Conservation (phyloP, 2,797 vertebrate genomes). For the Huso huso region DNA sequence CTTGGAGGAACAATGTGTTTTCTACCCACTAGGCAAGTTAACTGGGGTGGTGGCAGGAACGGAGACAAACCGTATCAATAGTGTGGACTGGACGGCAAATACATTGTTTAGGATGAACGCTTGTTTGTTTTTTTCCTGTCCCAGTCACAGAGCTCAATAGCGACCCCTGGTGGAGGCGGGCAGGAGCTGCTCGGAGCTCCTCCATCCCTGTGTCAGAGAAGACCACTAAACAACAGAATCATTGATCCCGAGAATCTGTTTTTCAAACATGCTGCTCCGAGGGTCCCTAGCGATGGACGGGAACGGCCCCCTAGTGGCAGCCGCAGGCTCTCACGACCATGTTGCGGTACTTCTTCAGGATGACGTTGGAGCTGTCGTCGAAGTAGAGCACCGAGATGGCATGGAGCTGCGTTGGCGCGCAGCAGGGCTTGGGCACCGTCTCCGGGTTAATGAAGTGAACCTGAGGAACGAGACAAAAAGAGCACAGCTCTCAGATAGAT, state of each 20-base stretch:
- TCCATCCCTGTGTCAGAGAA: constrained; percentile 7
- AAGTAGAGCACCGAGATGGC: constrained; percentile 97
- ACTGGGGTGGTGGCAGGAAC: too few species aligned
- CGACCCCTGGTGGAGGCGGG: too few species aligned
- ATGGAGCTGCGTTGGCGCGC: constrained; percentile 92
- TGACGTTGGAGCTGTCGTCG: constrained; percentile 97
- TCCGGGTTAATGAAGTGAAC: constrained; percentile 98
- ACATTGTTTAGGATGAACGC: too few species aligned
- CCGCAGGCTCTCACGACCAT: constrained; percentile 97
- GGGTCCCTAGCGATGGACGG: not conserved
- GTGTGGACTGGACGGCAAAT: too few species aligned
- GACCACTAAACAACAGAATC: constrained; percentile 15
- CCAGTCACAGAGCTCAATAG: too few species aligned
- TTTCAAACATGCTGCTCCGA: constrained; percentile 7
- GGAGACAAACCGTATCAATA: too few species aligned
- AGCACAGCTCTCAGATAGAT: not conserved
- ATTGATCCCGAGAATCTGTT: constrained; percentile 17
- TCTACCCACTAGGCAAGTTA: too few species aligned
- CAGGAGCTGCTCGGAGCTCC: constrained; percentile 8
- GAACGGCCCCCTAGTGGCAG: constrained; percentile 70
- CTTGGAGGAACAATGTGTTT: too few species aligned
- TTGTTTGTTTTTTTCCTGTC: too few species aligned
- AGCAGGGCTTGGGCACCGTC: constrained; percentile 93
- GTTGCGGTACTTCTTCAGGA: constrained; percentile 97
- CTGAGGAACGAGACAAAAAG: constrained; percentile 42